Evolutionary conservation across 64 coral and sea anemone species (phyloP).

Genomic region (Stylophora pistillata): DNA sequence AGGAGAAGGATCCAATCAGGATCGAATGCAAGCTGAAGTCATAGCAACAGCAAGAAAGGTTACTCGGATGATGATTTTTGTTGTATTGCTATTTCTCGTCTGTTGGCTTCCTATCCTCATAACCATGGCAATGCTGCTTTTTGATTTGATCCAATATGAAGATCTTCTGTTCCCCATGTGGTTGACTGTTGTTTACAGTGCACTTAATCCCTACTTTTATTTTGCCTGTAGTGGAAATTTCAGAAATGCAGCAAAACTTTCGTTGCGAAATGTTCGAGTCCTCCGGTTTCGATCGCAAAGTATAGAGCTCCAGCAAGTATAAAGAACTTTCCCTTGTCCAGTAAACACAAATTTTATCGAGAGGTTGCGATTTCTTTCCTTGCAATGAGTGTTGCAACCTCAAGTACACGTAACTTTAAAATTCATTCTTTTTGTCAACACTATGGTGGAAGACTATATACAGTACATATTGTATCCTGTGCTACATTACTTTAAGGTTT

Average conservation of each 20-base stretch:
- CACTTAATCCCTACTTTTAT: neutral
- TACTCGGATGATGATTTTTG: constrained; percentile 1
- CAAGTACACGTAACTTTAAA: too few relatives aligned
- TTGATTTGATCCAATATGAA: neutral
- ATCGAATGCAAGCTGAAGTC: neutral
- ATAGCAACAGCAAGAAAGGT: constrained; percentile 5
- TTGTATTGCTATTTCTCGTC: neutral
- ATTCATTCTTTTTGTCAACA: too few relatives aligned
- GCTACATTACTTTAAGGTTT: too few relatives aligned
- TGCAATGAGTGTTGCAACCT: too few relatives aligned
- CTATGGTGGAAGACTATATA: too few relatives aligned
- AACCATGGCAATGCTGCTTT: neutral
- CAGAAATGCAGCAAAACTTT: too few relatives aligned
- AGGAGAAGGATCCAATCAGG: constrained; percentile 10
- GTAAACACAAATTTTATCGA: too few relatives aligned
- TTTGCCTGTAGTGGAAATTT: too few relatives aligned
- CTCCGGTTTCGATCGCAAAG: too few relatives aligned
- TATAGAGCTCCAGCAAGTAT: neutral
- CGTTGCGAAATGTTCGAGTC: too few relatives aligned
- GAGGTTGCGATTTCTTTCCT: too few relatives aligned
- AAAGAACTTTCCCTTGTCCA: neutral
- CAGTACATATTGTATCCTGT: too few relatives aligned
- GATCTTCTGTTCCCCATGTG: neutral
- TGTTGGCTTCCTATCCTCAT: neutral
- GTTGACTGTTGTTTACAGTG: neutral